Evolutionary conservation across 2,797 vertebrate genomes (phyloP), one percentile per base, ranked within the genome.

Genomic region (Enteromius paludinosus): DNA sequence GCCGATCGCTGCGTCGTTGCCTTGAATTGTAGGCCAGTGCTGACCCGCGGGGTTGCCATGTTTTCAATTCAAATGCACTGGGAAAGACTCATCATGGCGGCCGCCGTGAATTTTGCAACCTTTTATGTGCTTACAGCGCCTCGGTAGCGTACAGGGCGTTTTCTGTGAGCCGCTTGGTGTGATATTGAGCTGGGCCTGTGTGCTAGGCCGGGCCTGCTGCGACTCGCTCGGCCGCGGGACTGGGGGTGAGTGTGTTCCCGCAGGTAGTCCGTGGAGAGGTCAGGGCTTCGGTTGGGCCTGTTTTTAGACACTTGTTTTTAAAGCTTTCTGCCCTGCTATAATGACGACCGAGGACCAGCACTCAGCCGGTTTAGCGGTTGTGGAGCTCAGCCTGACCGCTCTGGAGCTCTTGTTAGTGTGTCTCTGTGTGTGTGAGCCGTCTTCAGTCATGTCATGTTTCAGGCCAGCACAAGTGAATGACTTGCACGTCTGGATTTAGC

Each of bases 221-320:
- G 81, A 18, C 62, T 82, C 18, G 23, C 17, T 62, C 77, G 28
- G 72, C 80, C 73, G 75, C 78, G 68, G 81, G 33, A 54, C 71
- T 64, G 28, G 64, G 81, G 74, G 66, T 49, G 54, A 47, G 43
- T 62, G 82, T 83, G 79, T 85, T 83, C 45, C 77, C 45, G 93
- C 91, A 91, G 92, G 92, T 91, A 87, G 84, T 87, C 89, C 86
- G 86, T 83, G 85, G 77, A 86, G 87, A 92, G 91, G 91, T 85
- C 89, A 88, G 90, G 93, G 95, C 94, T 94, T 78, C 47, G 41
- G 33, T 35, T 47, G 64, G 81, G 76, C 82, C 72, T 77, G 6
- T 15, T 30, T 75, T 11, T 18, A 35, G 72, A 56, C 35, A 6
- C n/a, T 14, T 35, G 18, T 69, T 82, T 83, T 23, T 18, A 43